Evolutionary conservation across 2,113 vertebrate species (phyloP).

Genomic region (Hippocampus zosterae): DNA sequence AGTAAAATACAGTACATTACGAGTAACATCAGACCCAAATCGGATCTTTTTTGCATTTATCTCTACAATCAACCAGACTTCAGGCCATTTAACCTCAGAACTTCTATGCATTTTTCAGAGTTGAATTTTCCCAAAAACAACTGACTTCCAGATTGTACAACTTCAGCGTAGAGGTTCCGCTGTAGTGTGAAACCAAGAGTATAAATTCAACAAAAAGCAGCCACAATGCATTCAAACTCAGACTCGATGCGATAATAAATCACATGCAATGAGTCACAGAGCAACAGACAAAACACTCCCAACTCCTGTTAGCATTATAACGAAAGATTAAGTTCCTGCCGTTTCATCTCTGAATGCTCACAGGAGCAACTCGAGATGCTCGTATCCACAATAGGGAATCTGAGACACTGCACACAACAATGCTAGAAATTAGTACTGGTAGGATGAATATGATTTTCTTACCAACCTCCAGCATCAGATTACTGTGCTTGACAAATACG

Average conservation of each 20-base stretch:
- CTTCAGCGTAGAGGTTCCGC: background rate
- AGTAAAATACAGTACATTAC: background rate
- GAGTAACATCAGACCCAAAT: background rate
- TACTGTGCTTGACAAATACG: conserved; percentile 98
- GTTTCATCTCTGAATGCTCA: conserved; percentile 22
- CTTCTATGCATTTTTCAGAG: background rate
- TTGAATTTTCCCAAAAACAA: background rate
- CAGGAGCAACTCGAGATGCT: conserved; percentile 18
- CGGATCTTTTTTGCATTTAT: background rate
- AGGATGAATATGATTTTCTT: conserved; percentile 43
- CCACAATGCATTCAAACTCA: background rate
- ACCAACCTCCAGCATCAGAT: conserved; percentile 99
- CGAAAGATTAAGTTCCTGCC: conserved; percentile 1
- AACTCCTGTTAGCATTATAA: conserved; percentile 31
- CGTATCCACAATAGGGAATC: background rate
- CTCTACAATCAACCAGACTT: background rate
- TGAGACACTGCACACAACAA: background rate
- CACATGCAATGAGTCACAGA: conserved; percentile 23
- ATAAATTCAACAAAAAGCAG: background rate
- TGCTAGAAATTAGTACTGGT: conserved; percentile 21
- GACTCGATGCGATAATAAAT: background rate
- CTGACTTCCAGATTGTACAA: background rate
- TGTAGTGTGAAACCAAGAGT: background rate
- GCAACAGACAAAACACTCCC: conserved; percentile 37
- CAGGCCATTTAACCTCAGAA: background rate